Evolutionary conservation across 2,113 vertebrate species (phyloP), one percentile per base, ranked within the genome.

Genomic region (Hippocampus mohnikei): DNA sequence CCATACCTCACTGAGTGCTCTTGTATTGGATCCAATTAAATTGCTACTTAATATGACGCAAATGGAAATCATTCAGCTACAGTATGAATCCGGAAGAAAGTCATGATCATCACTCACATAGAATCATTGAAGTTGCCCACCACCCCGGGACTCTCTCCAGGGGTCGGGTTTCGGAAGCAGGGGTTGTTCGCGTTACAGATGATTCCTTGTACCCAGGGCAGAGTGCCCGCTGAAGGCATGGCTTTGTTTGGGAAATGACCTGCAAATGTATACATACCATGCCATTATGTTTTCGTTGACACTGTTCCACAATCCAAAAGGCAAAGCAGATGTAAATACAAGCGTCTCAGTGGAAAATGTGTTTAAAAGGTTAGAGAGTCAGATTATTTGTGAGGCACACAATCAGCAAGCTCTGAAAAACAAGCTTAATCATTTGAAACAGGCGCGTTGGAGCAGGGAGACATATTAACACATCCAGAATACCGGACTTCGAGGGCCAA

Each of bases 201-300:
- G 87, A 98, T 98, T 67, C 97, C 97, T 83, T 99, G 97, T 52
- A 99, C 89, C 97, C 97, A 99, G 1, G 96, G 96, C 68, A 99
- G 89, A 0, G 95, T 96, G 63, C 97, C 97, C 4, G 97, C 96
- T 15, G 97, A 99, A 61, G 97, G 97, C 96, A 99, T 96, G 69
- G 97, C 97, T 92, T 99, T 98, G 89, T 98, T 99, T 50, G 97
- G 97, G 87, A 99, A 99, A 80, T 99, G 97, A 85, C 97, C 97
- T 99, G 74, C 67, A 76, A 70, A 90, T 83, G 27, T 46, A 59
- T 67, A 3, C 3, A 70, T 10, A 8, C 53, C 44, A 41, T 23
- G n/a, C 9, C 52, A 74, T 11, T 3, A 66, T 44, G 2, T 33
- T 5, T 37, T 69, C 41, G 9, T 20, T 55, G 37, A 37, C 33